Evolutionary conservation across 2,797 vertebrate species (phyloP).

Genomic region (Australoheros facetus): DNA sequence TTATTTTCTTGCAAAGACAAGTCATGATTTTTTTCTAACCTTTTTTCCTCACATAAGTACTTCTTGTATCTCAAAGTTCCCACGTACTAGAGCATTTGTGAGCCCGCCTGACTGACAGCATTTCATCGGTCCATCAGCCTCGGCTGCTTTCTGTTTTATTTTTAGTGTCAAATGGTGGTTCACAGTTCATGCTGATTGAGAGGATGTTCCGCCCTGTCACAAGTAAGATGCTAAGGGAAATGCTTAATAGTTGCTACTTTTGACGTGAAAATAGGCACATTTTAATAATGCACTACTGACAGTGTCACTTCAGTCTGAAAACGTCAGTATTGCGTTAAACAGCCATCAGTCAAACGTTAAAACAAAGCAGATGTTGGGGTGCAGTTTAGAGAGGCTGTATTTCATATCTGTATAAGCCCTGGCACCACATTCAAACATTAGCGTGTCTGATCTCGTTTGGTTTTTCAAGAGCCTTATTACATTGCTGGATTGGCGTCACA

Average conservation of each 20-base stretch:
- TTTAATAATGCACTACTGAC: conserved; percentile 21
- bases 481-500: conserved; percentile 25
- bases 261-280: conserved; percentile 25
- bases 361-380: conserved; percentile 15
- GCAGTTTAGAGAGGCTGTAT: not conserved
- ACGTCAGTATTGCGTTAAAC: not conserved
- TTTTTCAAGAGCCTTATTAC: conserved; percentile 26
- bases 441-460: conserved; percentile 42
- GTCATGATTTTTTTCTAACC: not conserved
- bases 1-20: not conserved
- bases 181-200: conserved; percentile 31
- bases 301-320: not conserved
- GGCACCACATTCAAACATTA: conserved; percentile 6
- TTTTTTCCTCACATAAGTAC: not conserved
- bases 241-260: conserved; percentile 10
- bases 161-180: conserved; percentile 13
- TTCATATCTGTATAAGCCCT: not conserved
- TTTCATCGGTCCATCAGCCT: conserved; percentile 17
- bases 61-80: not conserved
- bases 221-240: conserved; percentile 20
- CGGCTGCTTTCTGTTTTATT: conserved; percentile 2
- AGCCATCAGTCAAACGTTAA: conserved; percentile 28
- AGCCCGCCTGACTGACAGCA: not conserved
- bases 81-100: not conserved
- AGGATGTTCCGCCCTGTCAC: conserved; percentile 52